Evolutionary conservation across 2,113 vertebrate genomes (phyloP), one percentile per base, ranked within the genome.

Genomic region (Archilochus colubris): DNA sequence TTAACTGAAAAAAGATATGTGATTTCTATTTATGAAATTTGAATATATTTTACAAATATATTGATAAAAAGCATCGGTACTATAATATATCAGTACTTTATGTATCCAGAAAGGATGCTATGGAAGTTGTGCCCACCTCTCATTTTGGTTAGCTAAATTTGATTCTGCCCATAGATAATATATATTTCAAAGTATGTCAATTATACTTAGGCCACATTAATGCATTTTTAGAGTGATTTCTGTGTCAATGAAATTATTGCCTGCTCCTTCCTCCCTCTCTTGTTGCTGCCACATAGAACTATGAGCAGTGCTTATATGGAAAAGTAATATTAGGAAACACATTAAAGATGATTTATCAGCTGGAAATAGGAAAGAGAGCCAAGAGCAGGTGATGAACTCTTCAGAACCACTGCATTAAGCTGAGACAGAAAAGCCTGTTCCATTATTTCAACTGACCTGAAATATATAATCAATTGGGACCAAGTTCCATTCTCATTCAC

Each of bases 271-370:
- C 17, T 22, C 9, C 51, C 24, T 78, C 22, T 9, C 25, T 31
- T 10, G 2, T 21, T 66, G 72, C 82, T 95, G 80, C 93, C 95
- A 95, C 80, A 84, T 58, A 90, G 86, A 88, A 95, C 85, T 88
- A 55, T 88, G 93, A 82, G 85, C 72, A 59, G 66, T 73, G 88
- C 80, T 93, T 85, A 94, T 75, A 82, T 23, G 61, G 82, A 88
- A 94, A 95, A 95, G 82, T 89, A 94, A 93, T 95, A 90, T 83
- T 94, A 95, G 82, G 86, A 93, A 94, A 92, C 80, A 93, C 92
- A 94, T 96, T 96, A 96, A 95, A 95, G 89, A 94, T 91, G 93
- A 96, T 96, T 97, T 96, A 96, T 93, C 89, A 95, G 72, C 91
- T 97, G 94, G 89, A 94, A 97, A 96, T 86, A 95, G 91, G 94